phyloP scores from a whole-genome alignment of 2,797 vertebrate species.

The Chiloscyllium punctatum region DNA sequence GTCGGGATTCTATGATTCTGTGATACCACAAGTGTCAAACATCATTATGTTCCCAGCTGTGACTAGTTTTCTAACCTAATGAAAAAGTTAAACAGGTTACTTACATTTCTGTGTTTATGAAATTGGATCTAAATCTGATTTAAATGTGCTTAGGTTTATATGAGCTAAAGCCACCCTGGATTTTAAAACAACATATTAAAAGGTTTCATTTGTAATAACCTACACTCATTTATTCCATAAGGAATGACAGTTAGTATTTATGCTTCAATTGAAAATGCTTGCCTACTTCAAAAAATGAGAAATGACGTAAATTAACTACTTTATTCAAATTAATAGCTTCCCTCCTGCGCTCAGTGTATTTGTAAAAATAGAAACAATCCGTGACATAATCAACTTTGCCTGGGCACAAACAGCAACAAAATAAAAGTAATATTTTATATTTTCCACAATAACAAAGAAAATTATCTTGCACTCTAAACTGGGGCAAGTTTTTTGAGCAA shows the following conservation, averaged over 20 bases:
- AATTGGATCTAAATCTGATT: not conserved
- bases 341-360: not conserved
- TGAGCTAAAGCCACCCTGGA: not conserved
- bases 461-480: not conserved
- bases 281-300: not conserved
- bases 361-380: not conserved
- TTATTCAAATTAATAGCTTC: not conserved
- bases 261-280: not conserved
- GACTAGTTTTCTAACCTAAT: not conserved
- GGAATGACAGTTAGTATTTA: not conserved
- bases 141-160: not conserved
- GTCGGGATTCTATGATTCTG: too few species aligned
- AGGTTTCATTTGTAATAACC: not conserved
- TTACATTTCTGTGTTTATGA: not conserved
- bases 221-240: not conserved
- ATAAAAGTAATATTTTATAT: not conserved
- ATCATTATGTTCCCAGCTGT: not conserved
- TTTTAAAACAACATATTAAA: not conserved
- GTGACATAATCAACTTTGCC: not conserved
- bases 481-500: not conserved
- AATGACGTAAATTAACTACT: not conserved
- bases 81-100: not conserved
- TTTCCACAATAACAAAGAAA: not conserved
- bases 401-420: not conserved
- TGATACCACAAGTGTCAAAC: not conserved